Percentiles rank a stretch among this genome's conserved stretches.
Evolutionary conservation across 2,113 vertebrate species (phyloP).

Genomic region (Chiloscyllium plagiosum): DNA sequence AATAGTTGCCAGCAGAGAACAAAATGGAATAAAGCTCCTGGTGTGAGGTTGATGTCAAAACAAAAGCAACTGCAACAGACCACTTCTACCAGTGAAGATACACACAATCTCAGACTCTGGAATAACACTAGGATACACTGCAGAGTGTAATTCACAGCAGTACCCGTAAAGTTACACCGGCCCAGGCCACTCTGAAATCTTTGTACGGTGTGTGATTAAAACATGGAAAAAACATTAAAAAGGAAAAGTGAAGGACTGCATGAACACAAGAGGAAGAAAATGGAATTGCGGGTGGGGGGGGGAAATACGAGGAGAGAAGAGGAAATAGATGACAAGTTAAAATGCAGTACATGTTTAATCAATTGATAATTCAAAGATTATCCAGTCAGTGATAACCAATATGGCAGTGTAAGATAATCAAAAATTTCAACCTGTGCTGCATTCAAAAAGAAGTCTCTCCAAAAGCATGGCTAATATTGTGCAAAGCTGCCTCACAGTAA

Average conservation of each 20-base stretch:
- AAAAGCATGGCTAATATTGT: background rate
- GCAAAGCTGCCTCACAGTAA: background rate
- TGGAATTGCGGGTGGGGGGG: conserved; percentile 33
- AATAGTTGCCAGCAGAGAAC: background rate
- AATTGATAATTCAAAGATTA: background rate
- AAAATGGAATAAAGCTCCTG: background rate
- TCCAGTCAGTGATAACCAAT: background rate
- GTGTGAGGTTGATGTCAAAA: background rate
- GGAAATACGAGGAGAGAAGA: conserved; percentile 44
- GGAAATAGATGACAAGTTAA: background rate
- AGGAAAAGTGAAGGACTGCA: too few relatives aligned
- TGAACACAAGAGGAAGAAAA: conserved; percentile 39
- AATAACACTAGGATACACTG: background rate
- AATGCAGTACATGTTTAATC: background rate
- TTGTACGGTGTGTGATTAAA: too few relatives aligned
- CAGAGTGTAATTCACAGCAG: background rate
- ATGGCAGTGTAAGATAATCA: background rate
- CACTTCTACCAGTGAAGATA: background rate
- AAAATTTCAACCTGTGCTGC: background rate
- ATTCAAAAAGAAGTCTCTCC: background rate
- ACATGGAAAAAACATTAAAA: too few relatives aligned
- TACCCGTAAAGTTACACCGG: background rate
- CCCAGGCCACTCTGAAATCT: background rate
- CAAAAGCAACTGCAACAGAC: background rate
- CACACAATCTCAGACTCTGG: background rate